These are phyloP conservation scores for Chrysaora quinquecirrha DNA, from an alignment of 30 jellyfish, hydroid and myxozoan species.

Conservation along the genomic window DNA sequence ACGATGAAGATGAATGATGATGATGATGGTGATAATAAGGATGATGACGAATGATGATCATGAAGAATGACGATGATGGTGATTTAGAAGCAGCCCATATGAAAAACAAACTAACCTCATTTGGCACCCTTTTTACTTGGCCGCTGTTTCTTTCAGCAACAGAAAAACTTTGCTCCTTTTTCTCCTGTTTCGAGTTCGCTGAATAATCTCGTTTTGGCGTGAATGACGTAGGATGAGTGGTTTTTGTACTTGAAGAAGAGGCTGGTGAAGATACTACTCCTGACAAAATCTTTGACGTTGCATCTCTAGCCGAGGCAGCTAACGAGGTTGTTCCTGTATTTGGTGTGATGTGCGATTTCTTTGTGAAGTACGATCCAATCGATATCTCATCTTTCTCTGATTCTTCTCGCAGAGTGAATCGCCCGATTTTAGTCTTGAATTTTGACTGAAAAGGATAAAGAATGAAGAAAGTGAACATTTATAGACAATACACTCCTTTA, in stretches of 20 bases:
- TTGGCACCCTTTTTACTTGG: too few relatives aligned
- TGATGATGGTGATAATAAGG: too few relatives aligned
- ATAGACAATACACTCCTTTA: too few relatives aligned
- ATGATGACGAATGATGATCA: too few relatives aligned
- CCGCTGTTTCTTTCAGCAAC: too few relatives aligned
- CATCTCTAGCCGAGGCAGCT: constrained; percentile 91
- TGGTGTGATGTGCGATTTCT: constrained; percentile 21
- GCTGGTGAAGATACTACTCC: constrained; percentile 33
- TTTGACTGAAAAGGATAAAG: constrained; percentile 17
- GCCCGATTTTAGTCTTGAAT: constrained; percentile 55
- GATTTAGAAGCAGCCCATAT: too few relatives aligned
- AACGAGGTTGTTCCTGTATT: constrained; percentile 40
- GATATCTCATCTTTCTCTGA: constrained; percentile 44
- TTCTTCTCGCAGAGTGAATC: constrained; percentile 51
- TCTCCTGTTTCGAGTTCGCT: background rate
- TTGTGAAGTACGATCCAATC: constrained; percentile 57
- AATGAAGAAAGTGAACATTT: too few relatives aligned
- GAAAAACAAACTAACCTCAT: too few relatives aligned
- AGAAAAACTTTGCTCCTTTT: background rate
- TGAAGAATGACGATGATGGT: too few relatives aligned
- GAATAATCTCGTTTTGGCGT: constrained; percentile 8
- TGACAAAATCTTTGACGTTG: constrained; percentile 39
- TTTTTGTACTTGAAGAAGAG: background rate
- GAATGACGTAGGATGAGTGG: background rate
- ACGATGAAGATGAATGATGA: too few relatives aligned